Percentiles rank a stretch among this genome's conserved stretches.
Evolutionary conservation across 2,888 invertebrate species (phyloP).

Genomic region (Rhopalosiphum nymphaeae): DNA sequence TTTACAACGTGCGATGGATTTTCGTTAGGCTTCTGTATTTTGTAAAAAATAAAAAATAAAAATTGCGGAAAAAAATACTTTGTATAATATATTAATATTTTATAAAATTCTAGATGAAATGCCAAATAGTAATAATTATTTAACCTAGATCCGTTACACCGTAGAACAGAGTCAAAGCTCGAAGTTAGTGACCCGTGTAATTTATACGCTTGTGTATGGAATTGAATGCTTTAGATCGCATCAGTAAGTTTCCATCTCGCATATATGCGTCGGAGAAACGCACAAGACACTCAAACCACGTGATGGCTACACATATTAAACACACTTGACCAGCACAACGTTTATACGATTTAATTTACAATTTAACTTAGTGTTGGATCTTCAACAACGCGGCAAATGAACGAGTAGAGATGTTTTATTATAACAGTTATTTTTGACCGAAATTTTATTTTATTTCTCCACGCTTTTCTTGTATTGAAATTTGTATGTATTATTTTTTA

Average conservation of each 20-base stretch:
- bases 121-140: not conserved
- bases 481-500: not conserved
- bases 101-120: slow-evolving; percentile 1
- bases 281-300: slow-evolving; percentile 7
- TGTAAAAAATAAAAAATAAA: not conserved
- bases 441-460: not conserved
- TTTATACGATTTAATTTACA: slow-evolving; percentile 14
- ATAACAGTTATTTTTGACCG: not conserved
- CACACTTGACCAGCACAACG: slow-evolving; percentile 10
- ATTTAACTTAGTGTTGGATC: not conserved
- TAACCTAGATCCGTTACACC: not conserved
- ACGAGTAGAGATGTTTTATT: not conserved
- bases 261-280: not conserved
- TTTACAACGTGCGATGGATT: slow-evolving; percentile 29
- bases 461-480: not conserved
- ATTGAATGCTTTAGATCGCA: slow-evolving; percentile 20
- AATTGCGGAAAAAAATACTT: not conserved
- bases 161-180: not conserved
- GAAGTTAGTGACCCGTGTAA: slow-evolving; percentile 32
- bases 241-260: slow-evolving; percentile 22
- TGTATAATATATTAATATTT: not conserved
- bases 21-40: not conserved
- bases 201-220: not conserved
- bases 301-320: slow-evolving; percentile 25
- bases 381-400: not conserved